Evolutionary conservation across 2,113 vertebrate species (phyloP).

Genomic region (Paramisgurnus dabryanus): DNA sequence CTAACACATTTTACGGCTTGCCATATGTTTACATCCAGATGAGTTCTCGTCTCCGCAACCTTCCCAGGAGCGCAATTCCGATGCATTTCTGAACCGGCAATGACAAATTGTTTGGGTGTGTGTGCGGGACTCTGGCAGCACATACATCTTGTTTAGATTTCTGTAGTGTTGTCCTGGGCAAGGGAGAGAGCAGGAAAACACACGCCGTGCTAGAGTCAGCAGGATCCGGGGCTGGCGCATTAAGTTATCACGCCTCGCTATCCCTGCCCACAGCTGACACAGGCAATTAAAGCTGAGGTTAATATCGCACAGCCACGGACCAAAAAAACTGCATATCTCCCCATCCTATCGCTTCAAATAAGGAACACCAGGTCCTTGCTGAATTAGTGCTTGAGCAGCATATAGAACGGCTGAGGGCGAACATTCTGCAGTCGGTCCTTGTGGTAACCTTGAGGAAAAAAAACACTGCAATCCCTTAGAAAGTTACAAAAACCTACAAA

Average conservation of each 20-base stretch:
- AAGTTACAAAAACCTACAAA: too few relatives aligned
- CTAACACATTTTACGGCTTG: slow-evolving; percentile 22
- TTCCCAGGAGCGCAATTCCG: slow-evolving; percentile 16
- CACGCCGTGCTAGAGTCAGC: slow-evolving; percentile 47
- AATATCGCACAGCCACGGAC: slow-evolving; percentile 28
- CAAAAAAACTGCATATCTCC: slow-evolving; percentile 36
- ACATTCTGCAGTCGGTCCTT: not conserved
- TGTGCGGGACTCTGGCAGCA: not conserved
- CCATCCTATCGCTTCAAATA: slow-evolving; percentile 26
- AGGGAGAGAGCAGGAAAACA: slow-evolving; percentile 14
- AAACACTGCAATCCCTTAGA: too few relatives aligned
- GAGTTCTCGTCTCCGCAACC: slow-evolving; percentile 39
- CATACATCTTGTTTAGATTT: slow-evolving; percentile 37
- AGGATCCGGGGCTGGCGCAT: slow-evolving; percentile 34
- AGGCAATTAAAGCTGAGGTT: slow-evolving; percentile 53
- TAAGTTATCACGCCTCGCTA: slow-evolving; percentile 47
- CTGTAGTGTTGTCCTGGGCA: slow-evolving; percentile 3
- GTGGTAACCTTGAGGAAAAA: slow-evolving; percentile 28
- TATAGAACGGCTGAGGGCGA: not conserved
- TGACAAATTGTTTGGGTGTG: slow-evolving; percentile 37
- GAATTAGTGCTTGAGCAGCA: slow-evolving; percentile 38
- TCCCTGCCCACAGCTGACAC: slow-evolving; percentile 47
- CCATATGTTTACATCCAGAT: slow-evolving; percentile 45
- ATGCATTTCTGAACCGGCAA: slow-evolving; percentile 8
- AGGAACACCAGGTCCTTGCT: not conserved